phyloP scores from a whole-genome alignment of 2,797 vertebrate species.

The Poliocrania exsul region DNA sequence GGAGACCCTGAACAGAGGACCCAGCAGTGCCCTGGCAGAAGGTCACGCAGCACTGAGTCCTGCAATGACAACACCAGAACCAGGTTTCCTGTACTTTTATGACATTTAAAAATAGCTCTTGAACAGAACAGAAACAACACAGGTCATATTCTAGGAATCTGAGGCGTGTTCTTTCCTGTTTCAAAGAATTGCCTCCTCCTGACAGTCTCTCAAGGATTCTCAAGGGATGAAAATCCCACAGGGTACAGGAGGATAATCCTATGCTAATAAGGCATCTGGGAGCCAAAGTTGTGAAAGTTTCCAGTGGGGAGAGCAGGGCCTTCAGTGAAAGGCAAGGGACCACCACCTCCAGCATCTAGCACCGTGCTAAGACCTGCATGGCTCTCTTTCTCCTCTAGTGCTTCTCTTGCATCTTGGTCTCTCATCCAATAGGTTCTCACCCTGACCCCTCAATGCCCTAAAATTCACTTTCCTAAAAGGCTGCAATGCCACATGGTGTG shows the following conservation, averaged over 20 bases:
- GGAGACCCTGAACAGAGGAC: not conserved
- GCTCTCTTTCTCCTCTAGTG: not conserved
- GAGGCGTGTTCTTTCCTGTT: not conserved
- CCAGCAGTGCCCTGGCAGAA: not conserved
- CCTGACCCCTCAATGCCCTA: not conserved
- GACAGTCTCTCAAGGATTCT: not conserved
- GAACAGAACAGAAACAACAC: not conserved
- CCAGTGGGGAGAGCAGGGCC: not conserved
- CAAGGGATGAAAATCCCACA: fast-evolving
- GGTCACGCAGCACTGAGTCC: fast-evolving
- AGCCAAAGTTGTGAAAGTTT: not conserved
- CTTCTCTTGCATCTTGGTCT: not conserved
- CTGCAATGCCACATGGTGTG: not conserved
- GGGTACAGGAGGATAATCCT: not conserved
- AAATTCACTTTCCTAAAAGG: not conserved
- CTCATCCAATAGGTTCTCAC: not conserved
- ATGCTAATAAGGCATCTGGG: not conserved
- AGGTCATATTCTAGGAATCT: not conserved
- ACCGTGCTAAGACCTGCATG: fast-evolving
- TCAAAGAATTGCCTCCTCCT: not conserved
- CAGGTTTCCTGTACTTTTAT: not conserved
- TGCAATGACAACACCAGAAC: not conserved
- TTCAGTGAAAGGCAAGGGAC: not conserved
- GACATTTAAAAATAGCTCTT: not conserved
- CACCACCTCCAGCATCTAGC: not conserved